Percentiles rank a stretch among this genome's conserved stretches.
Evolutionary conservation across 2,797 vertebrate genomes (phyloP).

Genomic region (Scarus forsteni): DNA sequence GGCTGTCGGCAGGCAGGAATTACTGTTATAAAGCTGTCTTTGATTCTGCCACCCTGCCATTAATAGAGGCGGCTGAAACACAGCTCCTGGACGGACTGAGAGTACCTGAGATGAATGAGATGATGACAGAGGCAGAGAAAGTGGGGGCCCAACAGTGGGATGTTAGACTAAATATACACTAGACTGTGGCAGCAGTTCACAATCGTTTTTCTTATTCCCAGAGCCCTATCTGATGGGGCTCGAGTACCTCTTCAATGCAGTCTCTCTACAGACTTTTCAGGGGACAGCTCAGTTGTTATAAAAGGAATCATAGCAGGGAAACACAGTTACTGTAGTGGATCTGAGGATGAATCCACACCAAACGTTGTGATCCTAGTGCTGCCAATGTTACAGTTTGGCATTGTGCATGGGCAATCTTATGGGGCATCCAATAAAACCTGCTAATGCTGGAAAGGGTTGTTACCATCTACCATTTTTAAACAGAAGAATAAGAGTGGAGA

Average conservation of each 20-base stretch:
- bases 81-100: constrained; percentile 24
- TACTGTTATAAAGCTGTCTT: constrained; percentile 69
- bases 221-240: constrained; percentile 4
- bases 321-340: background rate
- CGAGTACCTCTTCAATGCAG: background rate
- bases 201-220: constrained; percentile 13
- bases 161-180: constrained; percentile 9
- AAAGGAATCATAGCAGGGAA: constrained; percentile 1
- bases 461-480: no score
- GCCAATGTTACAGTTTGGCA: background rate
- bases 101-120: constrained; percentile 45
- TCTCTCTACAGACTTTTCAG: background rate
- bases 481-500: no score
- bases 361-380: background rate
- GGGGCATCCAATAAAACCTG: no score
- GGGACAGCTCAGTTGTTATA: background rate
- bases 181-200: background rate
- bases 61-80: constrained; percentile 50
- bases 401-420: background rate
- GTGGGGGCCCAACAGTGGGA: constrained; percentile 4
- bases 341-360: constrained; percentile 16
- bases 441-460: no score
- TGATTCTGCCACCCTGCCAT: constrained; percentile 59
- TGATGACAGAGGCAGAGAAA: constrained; percentile 26
- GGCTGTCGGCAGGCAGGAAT: constrained; percentile 56